A percentile compares a stretch with the other conserved stretches of the same genome.
Evolutionary conservation across 1,140 invertebrate genomes (phyloP).

Genomic region (Trachelipus rathkii): DNA sequence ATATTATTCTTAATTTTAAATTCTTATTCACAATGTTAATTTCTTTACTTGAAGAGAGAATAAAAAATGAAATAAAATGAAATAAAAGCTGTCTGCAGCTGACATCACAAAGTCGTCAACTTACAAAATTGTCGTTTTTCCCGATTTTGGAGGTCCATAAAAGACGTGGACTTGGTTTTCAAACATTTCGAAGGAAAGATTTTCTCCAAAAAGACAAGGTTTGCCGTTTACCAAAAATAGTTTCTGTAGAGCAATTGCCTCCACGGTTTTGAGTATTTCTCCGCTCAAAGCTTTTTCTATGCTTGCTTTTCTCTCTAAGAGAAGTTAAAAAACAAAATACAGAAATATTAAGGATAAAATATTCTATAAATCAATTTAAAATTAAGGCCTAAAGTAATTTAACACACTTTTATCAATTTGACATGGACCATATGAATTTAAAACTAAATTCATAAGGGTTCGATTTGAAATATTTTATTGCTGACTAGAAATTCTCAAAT

Average conservation of each 20-base stretch:
- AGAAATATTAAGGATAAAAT: background rate
- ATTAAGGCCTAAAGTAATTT: no score
- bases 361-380: no score
- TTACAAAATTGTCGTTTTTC: background rate
- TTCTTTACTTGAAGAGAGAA: background rate
- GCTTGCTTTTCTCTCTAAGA: background rate
- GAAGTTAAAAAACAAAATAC: background rate
- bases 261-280: background rate
- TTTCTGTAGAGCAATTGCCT: background rate
- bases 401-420: no score
- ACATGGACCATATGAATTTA: no score
- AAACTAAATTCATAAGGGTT: no score
- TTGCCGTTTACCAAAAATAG: background rate
- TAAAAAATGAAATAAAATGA: no score
- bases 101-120: no score
- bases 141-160: background rate
- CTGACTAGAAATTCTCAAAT: no score
- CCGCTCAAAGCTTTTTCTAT: background rate
- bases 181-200: constrained; percentile 3
- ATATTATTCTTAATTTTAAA: no score
- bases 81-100: no score
- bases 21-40: no score
- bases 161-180: background rate
- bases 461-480: no score
- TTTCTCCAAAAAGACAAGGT: background rate